Percentiles rank a stretch among this genome's conserved stretches.
Evolutionary conservation across 2,888 invertebrate genomes (phyloP).

Genomic region (Andrena flavipes): DNA sequence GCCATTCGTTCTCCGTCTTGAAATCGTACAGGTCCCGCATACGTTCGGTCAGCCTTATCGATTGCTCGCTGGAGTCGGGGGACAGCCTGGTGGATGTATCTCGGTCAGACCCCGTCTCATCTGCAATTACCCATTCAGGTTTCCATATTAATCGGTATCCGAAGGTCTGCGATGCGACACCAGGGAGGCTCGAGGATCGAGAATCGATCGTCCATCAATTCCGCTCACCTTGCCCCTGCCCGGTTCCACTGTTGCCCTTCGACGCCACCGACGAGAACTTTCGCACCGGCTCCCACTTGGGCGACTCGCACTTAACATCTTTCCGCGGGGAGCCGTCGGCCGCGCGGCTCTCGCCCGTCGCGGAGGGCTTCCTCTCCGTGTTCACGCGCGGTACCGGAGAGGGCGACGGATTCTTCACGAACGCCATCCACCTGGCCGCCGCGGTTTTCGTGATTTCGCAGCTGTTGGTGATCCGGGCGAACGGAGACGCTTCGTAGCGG

Average conservation of each 20-base stretch:
- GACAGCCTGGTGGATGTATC: slow-evolving; percentile 20
- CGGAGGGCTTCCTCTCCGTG: slow-evolving; percentile 58
- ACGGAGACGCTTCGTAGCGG: slow-evolving; percentile 68
- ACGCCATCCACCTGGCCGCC: slow-evolving; percentile 74
- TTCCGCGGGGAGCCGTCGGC: slow-evolving; percentile 28
- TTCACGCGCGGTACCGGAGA: slow-evolving; percentile 61
- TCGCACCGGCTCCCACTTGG: slow-evolving; percentile 72
- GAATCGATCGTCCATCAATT: neutral
- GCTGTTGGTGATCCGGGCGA: slow-evolving; percentile 65
- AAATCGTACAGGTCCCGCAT: slow-evolving; percentile 79
- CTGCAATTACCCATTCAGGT: slow-evolving; percentile 41
- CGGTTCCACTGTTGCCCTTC: slow-evolving; percentile 24
- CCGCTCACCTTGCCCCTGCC: slow-evolving; percentile 46
- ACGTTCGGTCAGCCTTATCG: slow-evolving; percentile 74
- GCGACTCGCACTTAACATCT: slow-evolving; percentile 42
- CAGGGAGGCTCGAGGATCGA: too few species aligned
- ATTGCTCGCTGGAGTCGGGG: slow-evolving; percentile 55
- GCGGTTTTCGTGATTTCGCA: slow-evolving; percentile 60
- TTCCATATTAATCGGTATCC: neutral
- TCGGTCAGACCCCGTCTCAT: slow-evolving; percentile 27
- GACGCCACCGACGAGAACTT: slow-evolving; percentile 64
- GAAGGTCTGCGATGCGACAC: too few species aligned
- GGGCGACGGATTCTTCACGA: slow-evolving; percentile 73
- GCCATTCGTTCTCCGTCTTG: slow-evolving; percentile 79
- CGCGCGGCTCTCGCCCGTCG: slow-evolving; percentile 14